These are phyloP conservation scores for Nerophis ophidion DNA, from an alignment of 2,113 vertebrate species.

Conservation along the genomic window DNA sequence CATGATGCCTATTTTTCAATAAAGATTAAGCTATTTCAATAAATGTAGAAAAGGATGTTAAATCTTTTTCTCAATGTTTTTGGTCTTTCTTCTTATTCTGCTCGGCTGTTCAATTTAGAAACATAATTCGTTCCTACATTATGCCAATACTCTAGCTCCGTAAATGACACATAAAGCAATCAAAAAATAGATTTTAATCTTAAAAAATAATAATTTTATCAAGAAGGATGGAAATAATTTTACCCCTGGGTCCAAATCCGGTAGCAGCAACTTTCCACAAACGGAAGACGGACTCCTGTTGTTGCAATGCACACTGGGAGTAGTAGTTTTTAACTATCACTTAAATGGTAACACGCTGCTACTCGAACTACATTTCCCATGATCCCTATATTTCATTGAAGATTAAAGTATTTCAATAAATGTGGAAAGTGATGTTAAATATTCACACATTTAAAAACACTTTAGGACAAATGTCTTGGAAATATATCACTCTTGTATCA, in stretches of 20 bases:
- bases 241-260: neutral
- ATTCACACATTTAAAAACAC: too few relatives aligned
- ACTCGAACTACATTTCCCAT: slow-evolving; percentile 56
- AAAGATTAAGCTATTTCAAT: too few relatives aligned
- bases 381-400: slow-evolving; percentile 7
- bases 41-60: too few relatives aligned
- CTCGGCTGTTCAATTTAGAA: neutral
- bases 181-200: neutral
- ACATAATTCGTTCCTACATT: slow-evolving; percentile 21
- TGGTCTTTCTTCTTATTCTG: slow-evolving; percentile 23
- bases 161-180: neutral
- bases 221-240: neutral
- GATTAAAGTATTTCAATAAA: too few relatives aligned
- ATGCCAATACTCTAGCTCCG: too few relatives aligned
- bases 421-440: too few relatives aligned
- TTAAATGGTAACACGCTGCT: neutral
- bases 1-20: slow-evolving; percentile 39
- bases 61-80: slow-evolving; percentile 29
- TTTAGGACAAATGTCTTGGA: too few relatives aligned
- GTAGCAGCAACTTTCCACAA: neutral
- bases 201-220: neutral
- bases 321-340: slow-evolving; percentile 15
- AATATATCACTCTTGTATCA: too few relatives aligned
- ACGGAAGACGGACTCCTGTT: neutral
- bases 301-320: slow-evolving; percentile 21